These are phyloP conservation scores for Sarcophaga bullata DNA, from an alignment of 1,140 invertebrate genomes.

Conservation along the genomic window DNA sequence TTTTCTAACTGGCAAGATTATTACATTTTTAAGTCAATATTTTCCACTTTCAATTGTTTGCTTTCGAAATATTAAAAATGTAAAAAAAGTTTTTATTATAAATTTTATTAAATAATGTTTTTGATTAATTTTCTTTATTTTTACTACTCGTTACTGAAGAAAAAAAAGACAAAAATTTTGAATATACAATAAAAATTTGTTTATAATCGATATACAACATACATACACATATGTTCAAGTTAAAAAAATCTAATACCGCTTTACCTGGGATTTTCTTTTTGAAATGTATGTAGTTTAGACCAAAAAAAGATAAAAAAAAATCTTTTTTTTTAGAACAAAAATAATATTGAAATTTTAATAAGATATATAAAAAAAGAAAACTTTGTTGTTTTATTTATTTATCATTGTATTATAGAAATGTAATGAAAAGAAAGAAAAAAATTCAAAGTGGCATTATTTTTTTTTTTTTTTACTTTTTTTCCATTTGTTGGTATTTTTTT, in stretches of 20 bases:
- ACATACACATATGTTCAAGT: neutral
- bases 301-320: neutral
- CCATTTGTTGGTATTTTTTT: neutral
- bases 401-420: slow-evolving; percentile 28
- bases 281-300: slow-evolving; percentile 38
- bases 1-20: neutral
- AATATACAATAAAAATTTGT: neutral
- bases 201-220: neutral
- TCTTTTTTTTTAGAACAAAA: neutral
- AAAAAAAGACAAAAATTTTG: neutral
- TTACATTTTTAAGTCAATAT: too few species aligned
- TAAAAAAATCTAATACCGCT: neutral
- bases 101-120: neutral
- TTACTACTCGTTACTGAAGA: neutral
- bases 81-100: neutral
- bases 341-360: neutral
- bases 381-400: neutral
- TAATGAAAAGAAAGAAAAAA: neutral
- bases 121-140: neutral
- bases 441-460: slow-evolving; percentile 18
- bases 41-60: too few species aligned
- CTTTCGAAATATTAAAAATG: neutral
- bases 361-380: neutral
- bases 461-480: neutral
- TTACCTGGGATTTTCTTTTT: slow-evolving; percentile 37